Percentiles rank a stretch among this genome's conserved stretches.
These are phyloP conservation scores for Pyrrhosoma nymphula DNA, from an alignment of 2,888 invertebrate genomes.

Conservation along the genomic window DNA sequence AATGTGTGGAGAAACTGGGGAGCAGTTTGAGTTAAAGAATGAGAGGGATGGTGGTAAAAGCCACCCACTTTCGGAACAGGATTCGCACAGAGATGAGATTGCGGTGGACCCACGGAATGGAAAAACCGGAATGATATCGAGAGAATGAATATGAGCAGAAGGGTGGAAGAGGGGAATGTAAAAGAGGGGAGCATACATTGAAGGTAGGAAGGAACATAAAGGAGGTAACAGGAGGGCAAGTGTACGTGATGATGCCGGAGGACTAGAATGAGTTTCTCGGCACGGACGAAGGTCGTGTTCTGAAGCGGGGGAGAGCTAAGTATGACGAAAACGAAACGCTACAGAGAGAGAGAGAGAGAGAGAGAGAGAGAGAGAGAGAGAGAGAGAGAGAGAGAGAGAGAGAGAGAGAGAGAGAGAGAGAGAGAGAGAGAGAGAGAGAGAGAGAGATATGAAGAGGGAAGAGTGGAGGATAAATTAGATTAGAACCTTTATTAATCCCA, in stretches of 20 bases:
- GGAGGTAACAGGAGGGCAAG: too few species aligned
- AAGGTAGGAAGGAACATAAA: too few species aligned
- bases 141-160: background rate
- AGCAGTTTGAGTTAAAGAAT: background rate
- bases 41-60: background rate
- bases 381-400: background rate
- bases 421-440: background rate
- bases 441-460: background rate
- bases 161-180: background rate
- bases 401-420: background rate
- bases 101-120: background rate
- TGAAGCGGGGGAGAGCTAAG: too few species aligned
- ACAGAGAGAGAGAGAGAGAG: background rate
- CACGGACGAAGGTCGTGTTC: too few species aligned
- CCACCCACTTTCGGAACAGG: background rate
- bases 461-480: background rate
- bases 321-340: too few species aligned
- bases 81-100: background rate
- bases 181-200: background rate
- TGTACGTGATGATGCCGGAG: too few species aligned
- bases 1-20: too few species aligned
- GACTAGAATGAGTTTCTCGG: too few species aligned
- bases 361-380: background rate
- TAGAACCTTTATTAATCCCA: slow-evolving; percentile 9
- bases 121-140: background rate